These are phyloP conservation scores for Tetrao urogallus DNA, from an alignment of 2,113 vertebrate genomes.

Conservation along the genomic window DNA sequence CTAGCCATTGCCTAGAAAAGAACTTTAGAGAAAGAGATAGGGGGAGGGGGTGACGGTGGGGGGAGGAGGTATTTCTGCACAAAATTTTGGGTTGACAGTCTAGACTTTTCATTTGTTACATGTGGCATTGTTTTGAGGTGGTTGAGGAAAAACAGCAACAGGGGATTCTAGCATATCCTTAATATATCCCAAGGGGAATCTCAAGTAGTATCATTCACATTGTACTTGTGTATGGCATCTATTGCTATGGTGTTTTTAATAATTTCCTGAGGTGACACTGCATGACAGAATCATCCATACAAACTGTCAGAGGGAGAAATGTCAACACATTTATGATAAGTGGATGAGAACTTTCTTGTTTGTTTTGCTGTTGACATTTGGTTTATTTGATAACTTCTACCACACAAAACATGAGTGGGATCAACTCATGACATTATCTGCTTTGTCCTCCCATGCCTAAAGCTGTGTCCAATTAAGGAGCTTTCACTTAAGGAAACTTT, in stretches of 20 bases:
- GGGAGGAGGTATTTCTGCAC: neutral
- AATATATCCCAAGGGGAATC: neutral
- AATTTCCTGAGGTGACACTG: conserved; percentile 28
- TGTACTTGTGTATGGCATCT: neutral
- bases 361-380: neutral
- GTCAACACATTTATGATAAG: neutral
- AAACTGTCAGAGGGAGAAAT: conserved; percentile 23
- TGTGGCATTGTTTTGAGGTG: neutral
- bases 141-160: neutral
- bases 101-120: neutral
- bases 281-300: conserved; percentile 28
- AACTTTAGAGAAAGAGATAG: neutral
- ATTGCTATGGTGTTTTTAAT: conserved; percentile 1
- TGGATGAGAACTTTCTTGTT: neutral
- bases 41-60: neutral
- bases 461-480: neutral
- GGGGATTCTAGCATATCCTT: neutral
- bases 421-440: neutral
- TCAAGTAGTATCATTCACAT: neutral
- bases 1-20: neutral
- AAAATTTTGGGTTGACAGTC: neutral
- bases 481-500: neutral
- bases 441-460: neutral
- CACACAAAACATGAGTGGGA: accelerated
- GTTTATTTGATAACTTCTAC: neutral